A percentile compares a stretch with the other conserved stretches of the same genome.
Conservation (phyloP, 2,888 invertebrate species). For the Neria commutata region DNA sequence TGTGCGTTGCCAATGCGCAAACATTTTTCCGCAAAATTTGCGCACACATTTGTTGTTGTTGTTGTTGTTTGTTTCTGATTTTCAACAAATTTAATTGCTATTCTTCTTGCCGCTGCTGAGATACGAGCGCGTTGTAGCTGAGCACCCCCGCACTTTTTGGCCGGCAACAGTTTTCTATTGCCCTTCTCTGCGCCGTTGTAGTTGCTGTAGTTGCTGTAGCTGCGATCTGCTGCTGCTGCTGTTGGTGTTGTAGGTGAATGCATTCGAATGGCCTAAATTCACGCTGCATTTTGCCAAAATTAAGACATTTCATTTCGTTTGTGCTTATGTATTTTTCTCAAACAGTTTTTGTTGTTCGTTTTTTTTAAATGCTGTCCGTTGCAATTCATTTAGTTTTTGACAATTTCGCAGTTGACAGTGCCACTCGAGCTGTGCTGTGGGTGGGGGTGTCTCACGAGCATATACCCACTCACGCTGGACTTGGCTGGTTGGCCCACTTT, state of each 20-base stretch:
- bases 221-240: neutral
- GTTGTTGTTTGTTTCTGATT: neutral
- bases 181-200: neutral
- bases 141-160: too few species aligned
- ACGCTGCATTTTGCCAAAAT: neutral
- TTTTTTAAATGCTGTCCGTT: conserved; percentile 2
- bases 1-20: too few species aligned
- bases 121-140: too few species aligned
- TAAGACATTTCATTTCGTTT: neutral
- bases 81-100: too few species aligned
- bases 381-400: conserved; percentile 9
- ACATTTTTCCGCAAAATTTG: too few species aligned
- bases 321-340: neutral
- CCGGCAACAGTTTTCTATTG: neutral
- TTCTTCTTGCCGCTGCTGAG: too few species aligned
- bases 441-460: too few species aligned
- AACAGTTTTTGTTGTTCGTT: neutral
- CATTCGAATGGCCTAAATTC: conserved; percentile 19
- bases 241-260: conserved; percentile 15
- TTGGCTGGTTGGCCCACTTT: too few species aligned
- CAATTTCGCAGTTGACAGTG: conserved; percentile 13
- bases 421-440: too few species aligned
- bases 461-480: too few species aligned
- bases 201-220: neutral
- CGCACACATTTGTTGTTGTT: too few species aligned